Percentiles rank a stretch among this genome's conserved stretches.
Evolutionary conservation across 2,797 vertebrate species (phyloP).

Genomic region (Liasis olivaceus): DNA sequence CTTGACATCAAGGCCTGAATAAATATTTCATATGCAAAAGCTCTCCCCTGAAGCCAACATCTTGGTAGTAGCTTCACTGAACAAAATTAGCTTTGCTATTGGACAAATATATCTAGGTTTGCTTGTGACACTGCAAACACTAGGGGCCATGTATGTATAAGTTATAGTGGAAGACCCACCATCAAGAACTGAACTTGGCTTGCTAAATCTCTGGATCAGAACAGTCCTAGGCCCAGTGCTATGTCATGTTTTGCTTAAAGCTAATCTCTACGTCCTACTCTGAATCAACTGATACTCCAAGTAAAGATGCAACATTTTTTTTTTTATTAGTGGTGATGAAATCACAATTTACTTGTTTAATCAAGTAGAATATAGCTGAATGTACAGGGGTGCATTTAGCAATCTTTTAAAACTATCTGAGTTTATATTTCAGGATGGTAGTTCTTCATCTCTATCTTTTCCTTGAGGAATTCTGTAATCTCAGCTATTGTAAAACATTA

Average conservation of each 20-base stretch:
- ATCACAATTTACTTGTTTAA: not conserved
- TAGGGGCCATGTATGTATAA: not conserved
- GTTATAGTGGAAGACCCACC: not conserved
- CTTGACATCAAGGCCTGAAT: not conserved
- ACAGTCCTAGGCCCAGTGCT: not conserved
- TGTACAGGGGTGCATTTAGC: not conserved
- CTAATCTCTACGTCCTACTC: not conserved
- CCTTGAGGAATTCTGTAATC: not conserved
- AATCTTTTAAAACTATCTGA: not conserved
- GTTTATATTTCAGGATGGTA: not conserved
- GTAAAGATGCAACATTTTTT: not conserved
- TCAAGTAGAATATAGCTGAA: not conserved
- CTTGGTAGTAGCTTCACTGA: not conserved
- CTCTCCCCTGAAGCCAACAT: not conserved
- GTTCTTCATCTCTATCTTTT: not conserved
- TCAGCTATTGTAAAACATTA: not conserved
- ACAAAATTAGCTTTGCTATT: not conserved
- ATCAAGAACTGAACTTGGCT: not conserved
- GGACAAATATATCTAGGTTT: not conserved
- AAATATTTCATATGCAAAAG: not conserved
- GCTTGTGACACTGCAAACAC: not conserved
- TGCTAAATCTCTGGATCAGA: not conserved
- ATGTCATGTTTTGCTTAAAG: not conserved
- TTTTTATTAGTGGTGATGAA: not conserved
- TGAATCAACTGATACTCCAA: not conserved